Conservation (phyloP, 2,888 invertebrate genomes). For the Philonicus albiceps region DNA sequence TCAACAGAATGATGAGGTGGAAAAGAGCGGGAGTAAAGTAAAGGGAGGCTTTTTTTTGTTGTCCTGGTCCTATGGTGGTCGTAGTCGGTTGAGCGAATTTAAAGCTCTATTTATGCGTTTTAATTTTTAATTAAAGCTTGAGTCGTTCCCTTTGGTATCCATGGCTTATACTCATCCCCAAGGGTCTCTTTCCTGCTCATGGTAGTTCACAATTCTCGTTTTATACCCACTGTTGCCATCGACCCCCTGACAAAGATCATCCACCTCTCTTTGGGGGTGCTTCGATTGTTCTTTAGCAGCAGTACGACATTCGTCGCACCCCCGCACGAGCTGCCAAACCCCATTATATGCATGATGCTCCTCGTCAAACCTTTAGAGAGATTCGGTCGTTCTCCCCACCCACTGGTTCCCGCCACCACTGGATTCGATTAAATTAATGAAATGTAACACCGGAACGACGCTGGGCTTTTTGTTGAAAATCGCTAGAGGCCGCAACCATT, state of each 20-base stretch:
- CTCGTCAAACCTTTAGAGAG: background rate
- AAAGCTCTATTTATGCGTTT: slow-evolving; percentile 34
- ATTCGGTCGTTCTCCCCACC: background rate
- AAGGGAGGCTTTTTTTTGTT: too few relatives aligned
- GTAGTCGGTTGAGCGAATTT: background rate
- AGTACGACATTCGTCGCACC: background rate
- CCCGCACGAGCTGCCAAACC: background rate
- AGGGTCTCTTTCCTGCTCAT: background rate
- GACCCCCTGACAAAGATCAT: background rate
- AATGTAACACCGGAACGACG: slow-evolving; percentile 19
- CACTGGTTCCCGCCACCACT: background rate
- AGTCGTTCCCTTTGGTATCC: background rate
- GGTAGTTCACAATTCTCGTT: background rate
- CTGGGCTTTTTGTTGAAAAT: slow-evolving; percentile 4
- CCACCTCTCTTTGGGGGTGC: background rate
- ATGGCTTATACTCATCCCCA: background rate
- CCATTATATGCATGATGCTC: background rate
- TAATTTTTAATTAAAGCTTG: slow-evolving; percentile 29
- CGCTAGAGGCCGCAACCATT: background rate
- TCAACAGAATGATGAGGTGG: background rate
- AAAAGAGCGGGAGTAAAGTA: background rate
- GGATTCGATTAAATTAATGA: slow-evolving; percentile 27
- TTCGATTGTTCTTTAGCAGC: background rate
- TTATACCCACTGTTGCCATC: background rate
- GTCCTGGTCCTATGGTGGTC: background rate